These are phyloP conservation scores for Drosophila neoperkinsi DNA, from an alignment of 2,888 invertebrate species.

Conservation along the genomic window DNA sequence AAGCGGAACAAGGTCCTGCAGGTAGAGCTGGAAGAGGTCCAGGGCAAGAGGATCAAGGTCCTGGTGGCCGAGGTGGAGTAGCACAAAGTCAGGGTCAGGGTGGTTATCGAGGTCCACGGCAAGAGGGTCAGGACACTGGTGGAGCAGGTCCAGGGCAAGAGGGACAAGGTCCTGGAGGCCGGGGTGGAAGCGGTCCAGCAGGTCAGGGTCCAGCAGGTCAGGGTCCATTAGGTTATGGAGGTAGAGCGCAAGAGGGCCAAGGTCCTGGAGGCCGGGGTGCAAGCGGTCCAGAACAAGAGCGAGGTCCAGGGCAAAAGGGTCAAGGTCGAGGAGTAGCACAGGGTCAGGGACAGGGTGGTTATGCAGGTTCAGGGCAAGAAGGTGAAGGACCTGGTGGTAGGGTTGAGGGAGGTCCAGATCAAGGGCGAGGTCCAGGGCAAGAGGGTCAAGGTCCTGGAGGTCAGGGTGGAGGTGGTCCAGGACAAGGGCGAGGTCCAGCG, in stretches of 20 bases:
- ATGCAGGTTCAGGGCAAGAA: too few relatives aligned
- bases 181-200: not conserved
- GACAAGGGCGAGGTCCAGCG: not conserved
- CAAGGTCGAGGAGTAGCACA: not conserved
- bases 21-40: not conserved
- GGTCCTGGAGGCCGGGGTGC: not conserved
- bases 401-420: not conserved
- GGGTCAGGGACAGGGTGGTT: too few relatives aligned
- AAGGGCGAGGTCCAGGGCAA: not conserved
- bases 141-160: not conserved
- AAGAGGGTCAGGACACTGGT: not conserved
- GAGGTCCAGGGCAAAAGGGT: too few relatives aligned
- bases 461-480: not conserved
- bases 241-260: constrained; percentile 1
- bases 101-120: not conserved
- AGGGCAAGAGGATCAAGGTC: not conserved
- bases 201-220: too few relatives aligned
- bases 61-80: not conserved
- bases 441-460: not conserved
- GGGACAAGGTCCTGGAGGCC: too few relatives aligned
- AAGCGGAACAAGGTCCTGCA: too few relatives aligned
- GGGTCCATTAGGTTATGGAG: not conserved
- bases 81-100: constrained; percentile 4
- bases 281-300: too few relatives aligned
- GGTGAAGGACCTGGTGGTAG: not conserved